Base-by-base conservation (phyloP, 2,888 invertebrate species). In the Archips xylosteana region DNA sequence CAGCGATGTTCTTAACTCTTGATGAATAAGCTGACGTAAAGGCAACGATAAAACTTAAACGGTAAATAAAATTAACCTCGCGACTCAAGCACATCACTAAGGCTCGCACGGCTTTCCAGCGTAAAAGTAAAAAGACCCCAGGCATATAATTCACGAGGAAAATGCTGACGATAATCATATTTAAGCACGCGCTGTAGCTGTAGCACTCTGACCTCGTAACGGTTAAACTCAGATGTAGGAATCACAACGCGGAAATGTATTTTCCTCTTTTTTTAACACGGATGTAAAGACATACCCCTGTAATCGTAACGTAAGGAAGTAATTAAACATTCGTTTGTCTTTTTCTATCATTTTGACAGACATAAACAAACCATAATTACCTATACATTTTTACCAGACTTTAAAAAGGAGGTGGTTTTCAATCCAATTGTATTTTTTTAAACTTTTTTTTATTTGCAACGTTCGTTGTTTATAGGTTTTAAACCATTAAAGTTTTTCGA, bases 71-170 rank as follows among this genome's bases (percentile, higher is more conserved):
- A 32, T 57, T 57, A 57, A 54, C 51, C 54, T 9, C 54, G 9
- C 15, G 5, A n/a, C 13, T 57, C 12, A n/a, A 57, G 57, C 42
- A 61, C 60, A 39, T 51, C 49, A 47, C 54, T n/a, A 32, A 59
- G 51, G 49, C 39, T 34, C 23, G 51, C 59, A 10, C 45, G 39
- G 49, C 57, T 51, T 59, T 12, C 34, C 45, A 64, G 61, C 49
- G 45, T 51, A 70, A 74, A 69, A 57, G 69, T 60, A 68, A 76
- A 77, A 79, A 66, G 57, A 76, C 76, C 76, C 75, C 75, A 15
- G 68, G 61, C 57, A 76, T 78, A 80, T 78, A 81, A 80, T 80
- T 79, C 75, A 76, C 67, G 65, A 60, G 74, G 64, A 69, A 61
- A 64, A 61, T n/a, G 66, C 59, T 65, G 61, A 62, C 54, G 62